Evolutionary conservation across 2,113 vertebrate genomes (phyloP), one percentile per base, ranked within the genome.

Genomic region (Cavia aperea): DNA sequence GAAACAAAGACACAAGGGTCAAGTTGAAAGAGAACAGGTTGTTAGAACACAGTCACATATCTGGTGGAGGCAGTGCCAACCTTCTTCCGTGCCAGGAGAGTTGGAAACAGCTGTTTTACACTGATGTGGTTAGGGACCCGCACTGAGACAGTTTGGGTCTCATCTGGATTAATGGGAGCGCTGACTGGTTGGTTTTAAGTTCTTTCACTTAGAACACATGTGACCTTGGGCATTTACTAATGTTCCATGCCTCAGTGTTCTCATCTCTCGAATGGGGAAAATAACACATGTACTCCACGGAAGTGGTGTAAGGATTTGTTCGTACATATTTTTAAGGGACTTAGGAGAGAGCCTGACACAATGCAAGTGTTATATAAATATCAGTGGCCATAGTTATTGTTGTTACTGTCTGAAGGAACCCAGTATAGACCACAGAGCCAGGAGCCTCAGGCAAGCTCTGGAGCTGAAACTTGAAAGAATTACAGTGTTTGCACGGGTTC

Each of bases 1-100:
- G 94, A 93, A 93, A 84, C 63, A 63, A 87, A 93, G 88, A 70
- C n/a, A 33, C 33, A 88, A 88, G 75, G 49, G 86, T 46, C 73
- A 92, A 54, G 23, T 83, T 93, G 65, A 79, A 81, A 90, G 81
- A 3, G 6, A 86, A n/a, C 23, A 16, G 81, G 51, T 15, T 86
- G 46, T 65, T 33, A 68, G 49, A 93, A 58, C 43, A 33, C 46
- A 58, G 31, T 93, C 51, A 51, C 0, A 0, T 51, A 65, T 66
- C 82, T 63, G 75, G 46, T 46, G 87, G 68, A 65, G 58, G 31
- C 8, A 4, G 33, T 70, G 10, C 43, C 2, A 9, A 60, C 60
- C 63, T 91, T 13, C 26, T 89, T 93, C 26, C 8, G 62, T 77
- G 79, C 86, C 65, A 19, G 36, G 2, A 2, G 21, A 7, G 13